Evolutionary conservation across 1,140 invertebrate species (phyloP), one percentile per base, ranked within the genome.

Genomic region (Hyposmocoma kahamanoa): DNA sequence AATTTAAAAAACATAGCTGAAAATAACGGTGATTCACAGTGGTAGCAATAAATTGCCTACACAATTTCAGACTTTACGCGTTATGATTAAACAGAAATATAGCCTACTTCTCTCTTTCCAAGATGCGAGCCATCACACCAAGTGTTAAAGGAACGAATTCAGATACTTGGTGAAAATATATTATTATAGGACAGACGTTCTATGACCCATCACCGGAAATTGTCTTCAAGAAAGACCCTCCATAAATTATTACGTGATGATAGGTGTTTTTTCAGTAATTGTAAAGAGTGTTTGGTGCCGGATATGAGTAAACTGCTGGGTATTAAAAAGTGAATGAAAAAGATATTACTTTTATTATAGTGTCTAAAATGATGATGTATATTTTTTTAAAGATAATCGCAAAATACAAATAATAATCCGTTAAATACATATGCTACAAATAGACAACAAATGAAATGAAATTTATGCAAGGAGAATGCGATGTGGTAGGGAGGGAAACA

Each of bases 1-100:
- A 48, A 53, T 53, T 47, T 53, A 41, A 32, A 53, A 47, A 15
- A 38, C 39, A 15, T 34, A 13, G 39, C 46, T 30, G 30, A 41
- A 48, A 48, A 45, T 36, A 42, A 52, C 34, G 42, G 32, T 15
- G 15, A 1, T 13, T 15, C 32, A 30, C 15, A n/a, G 15, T 36
- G 32, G 18, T 36, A 17, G 15, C 11, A 36, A 36, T 36, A 36
- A 36, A 36, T 36, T 36, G 18, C 15, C 32, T 36, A n/a, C n/a
- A n/a, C n/a, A n/a, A n/a, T n/a, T n/a, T 1, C 10, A 36, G 15
- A 6, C 15, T n/a, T 36, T 17, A 36, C 11, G 15, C 32, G 32
- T 15, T 36, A 17, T 36, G 32, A 17, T 30, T n/a, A n/a, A n/a
- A n/a, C n/a, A n/a, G n/a, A 36, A 36, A 15, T 15, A 17, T 36